phyloP scores from a whole-genome alignment of 2,888 invertebrate genomes.

The Apantesis nais region DNA sequence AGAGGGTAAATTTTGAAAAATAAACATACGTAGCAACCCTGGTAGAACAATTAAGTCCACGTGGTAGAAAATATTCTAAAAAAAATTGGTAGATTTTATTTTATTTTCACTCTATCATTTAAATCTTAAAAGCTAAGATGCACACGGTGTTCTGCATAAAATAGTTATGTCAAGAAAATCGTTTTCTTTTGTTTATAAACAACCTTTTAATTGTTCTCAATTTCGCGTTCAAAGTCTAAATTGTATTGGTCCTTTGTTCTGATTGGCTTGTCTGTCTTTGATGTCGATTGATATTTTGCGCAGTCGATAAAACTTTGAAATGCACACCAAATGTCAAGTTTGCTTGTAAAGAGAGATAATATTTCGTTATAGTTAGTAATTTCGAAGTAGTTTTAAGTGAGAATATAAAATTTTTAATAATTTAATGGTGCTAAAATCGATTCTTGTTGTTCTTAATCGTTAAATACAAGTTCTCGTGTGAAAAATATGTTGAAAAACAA shows the following conservation, averaged over 20 bases:
- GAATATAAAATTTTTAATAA: conserved; percentile 8
- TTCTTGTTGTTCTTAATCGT: conserved; percentile 28
- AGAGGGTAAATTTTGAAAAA: neutral
- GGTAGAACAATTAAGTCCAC: neutral
- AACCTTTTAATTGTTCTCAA: conserved; percentile 39
- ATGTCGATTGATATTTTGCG: conserved; percentile 21
- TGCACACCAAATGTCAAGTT: conserved; percentile 47
- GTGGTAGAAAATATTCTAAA: neutral
- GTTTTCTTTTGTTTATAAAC: conserved; percentile 47
- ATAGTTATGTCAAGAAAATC: conserved; percentile 2
- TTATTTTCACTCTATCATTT: neutral
- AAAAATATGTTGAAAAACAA: conserved; percentile 79
- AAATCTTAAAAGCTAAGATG: neutral
- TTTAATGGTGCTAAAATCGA: conserved; percentile 12
- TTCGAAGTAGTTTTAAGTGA: neutral
- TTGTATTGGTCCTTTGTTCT: conserved; percentile 7
- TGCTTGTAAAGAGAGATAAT: conserved; percentile 20
- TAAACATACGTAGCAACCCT: neutral
- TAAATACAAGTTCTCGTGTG: conserved; percentile 29
- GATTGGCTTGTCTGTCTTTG: conserved; percentile 44
- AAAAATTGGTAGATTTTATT: neutral
- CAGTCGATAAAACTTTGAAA: conserved; percentile 39
- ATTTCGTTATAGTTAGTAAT: neutral
- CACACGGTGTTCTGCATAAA: neutral
- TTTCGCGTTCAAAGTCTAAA: neutral